phyloP scores from a whole-genome alignment of 2,113 vertebrate genomes.

The Larimichthys polyactis region DNA sequence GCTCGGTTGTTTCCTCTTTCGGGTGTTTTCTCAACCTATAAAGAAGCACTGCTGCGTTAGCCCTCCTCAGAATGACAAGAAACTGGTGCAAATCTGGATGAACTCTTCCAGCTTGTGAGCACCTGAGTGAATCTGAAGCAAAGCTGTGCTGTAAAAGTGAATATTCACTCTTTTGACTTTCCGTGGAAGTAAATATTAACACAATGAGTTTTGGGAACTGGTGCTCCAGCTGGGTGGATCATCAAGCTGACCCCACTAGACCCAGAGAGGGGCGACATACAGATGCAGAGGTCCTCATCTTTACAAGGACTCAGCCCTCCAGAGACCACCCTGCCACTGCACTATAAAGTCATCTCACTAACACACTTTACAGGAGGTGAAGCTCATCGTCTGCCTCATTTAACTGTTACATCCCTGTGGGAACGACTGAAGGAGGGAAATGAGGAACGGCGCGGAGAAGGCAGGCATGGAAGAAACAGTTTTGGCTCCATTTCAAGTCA shows the following conservation, averaged over 20 bases:
- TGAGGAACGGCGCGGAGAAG: background rate
- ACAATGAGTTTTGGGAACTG: constrained; percentile 8
- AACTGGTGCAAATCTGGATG: background rate
- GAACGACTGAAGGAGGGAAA: constrained; percentile 1
- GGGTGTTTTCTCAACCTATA: background rate
- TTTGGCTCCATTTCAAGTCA: too few relatives aligned
- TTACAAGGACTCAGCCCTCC: constrained; percentile 63
- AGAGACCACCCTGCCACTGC: constrained; percentile 72
- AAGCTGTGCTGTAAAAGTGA: constrained; percentile 31
- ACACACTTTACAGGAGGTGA: constrained; percentile 64
- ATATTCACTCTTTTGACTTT: constrained; percentile 12
- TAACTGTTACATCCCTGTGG: constrained; percentile 43
- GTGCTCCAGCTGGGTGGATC: constrained; percentile 58
- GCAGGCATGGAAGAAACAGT: background rate
- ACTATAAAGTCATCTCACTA: constrained; percentile 56
- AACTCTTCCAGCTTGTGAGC: background rate
- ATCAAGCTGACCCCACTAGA: constrained; percentile 42
- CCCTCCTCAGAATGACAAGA: background rate
- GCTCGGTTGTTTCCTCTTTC: background rate
- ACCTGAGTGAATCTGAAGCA: background rate
- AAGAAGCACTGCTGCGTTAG: too few relatives aligned
- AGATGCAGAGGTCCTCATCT: constrained; percentile 65
- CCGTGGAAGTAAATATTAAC: constrained; percentile 15
- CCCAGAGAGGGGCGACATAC: constrained; percentile 26
- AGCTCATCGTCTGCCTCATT: constrained; percentile 65